Evolutionary conservation across 2,113 vertebrate genomes (phyloP).

Genomic region (Phyllopteryx taeniolatus): DNA sequence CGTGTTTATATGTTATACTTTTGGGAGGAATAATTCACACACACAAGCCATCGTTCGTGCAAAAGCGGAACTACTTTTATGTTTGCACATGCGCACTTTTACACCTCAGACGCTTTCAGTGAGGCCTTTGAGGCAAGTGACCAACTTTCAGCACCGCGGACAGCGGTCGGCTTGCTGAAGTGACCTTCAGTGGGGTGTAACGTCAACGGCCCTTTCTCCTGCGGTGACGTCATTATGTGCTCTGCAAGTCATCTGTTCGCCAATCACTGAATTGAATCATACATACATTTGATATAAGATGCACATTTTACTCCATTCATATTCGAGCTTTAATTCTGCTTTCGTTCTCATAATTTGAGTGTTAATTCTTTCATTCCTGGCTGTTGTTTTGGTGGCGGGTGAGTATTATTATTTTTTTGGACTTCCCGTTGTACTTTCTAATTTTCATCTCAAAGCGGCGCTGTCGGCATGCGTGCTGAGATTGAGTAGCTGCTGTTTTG

Average conservation of each 20-base stretch:
- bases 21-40: no score
- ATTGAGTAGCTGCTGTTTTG: background rate
- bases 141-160: slow-evolving; percentile 28
- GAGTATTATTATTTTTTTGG: background rate
- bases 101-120: no score
- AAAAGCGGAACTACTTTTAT: no score
- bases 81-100: no score
- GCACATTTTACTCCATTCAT: background rate
- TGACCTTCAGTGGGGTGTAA: background rate
- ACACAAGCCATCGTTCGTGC: no score
- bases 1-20: no score
- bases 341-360: background rate
- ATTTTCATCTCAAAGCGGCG: slow-evolving; percentile 43
- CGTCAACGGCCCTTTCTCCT: background rate
- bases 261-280: background rate
- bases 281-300: fast-evolving
- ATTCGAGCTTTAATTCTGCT: background rate
- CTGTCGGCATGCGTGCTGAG: slow-evolving; percentile 32
- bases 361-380: background rate
- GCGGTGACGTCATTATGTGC: no score
- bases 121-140: background rate
- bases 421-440: slow-evolving; percentile 37
- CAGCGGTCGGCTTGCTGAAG: background rate
- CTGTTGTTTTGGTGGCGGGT: background rate
- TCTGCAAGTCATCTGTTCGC: background rate